Evolutionary conservation across 2,888 invertebrate genomes (phyloP).

Genomic region (Leptinotarsa rubiginosa): DNA sequence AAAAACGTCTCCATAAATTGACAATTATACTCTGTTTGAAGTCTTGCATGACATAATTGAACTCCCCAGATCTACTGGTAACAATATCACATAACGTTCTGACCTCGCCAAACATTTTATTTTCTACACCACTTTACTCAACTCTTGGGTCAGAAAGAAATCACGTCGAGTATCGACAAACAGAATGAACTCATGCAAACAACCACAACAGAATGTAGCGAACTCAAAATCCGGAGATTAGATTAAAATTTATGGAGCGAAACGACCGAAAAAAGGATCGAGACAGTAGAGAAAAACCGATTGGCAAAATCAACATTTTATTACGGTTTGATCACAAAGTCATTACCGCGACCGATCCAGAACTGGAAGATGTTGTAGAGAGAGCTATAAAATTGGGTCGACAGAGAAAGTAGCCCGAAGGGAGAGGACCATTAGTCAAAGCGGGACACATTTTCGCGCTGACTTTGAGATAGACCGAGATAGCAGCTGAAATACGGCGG

Average conservation of each 20-base stretch:
- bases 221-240: slow-evolving; percentile 10
- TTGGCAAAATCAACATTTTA: slow-evolving; percentile 46
- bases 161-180: not conserved
- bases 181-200: slow-evolving; percentile 9
- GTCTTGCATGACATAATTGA: too few species aligned
- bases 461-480: slow-evolving; percentile 47
- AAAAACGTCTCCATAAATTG: too few species aligned
- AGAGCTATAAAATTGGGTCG: slow-evolving; percentile 44
- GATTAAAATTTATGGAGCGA: slow-evolving; percentile 32
- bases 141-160: not conserved
- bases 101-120: not conserved
- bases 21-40: too few species aligned
- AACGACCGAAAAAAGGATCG: slow-evolving; percentile 17
- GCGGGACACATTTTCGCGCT: slow-evolving; percentile 43
- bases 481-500: slow-evolving; percentile 47
- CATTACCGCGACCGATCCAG: slow-evolving; percentile 40
- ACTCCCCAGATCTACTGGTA: too few species aligned
- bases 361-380: slow-evolving; percentile 40
- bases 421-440: slow-evolving; percentile 51
- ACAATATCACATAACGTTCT: too few species aligned
- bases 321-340: slow-evolving; percentile 48
- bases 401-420: slow-evolving; percentile 39
- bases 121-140: too few species aligned
- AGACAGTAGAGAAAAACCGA: slow-evolving; percentile 30
- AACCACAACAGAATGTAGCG: not conserved